Base-by-base conservation (phyloP, 2,888 invertebrate genomes). In the Dasysyrphus albostriatus region DNA sequence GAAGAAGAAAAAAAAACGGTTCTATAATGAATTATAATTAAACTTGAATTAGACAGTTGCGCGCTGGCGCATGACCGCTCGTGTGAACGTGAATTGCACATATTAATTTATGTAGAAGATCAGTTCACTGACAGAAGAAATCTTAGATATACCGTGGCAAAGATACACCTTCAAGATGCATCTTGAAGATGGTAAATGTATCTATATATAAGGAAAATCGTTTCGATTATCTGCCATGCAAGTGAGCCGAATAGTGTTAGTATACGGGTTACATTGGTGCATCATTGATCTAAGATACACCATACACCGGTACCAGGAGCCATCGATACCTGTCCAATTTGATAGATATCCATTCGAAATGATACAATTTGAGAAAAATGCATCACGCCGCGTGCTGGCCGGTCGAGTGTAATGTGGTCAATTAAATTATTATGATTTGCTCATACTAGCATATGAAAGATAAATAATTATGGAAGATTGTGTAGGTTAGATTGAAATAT, bases 11-110 rank as follows among this genome's bases (percentile, higher is more conserved):
- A 61, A 77, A 83, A 81, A 82, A 76, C 82, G 74, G 76, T 88
- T 24, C 24, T 88, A 75, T 88, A 84, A 88, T 88, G 83, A 81
- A 82, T 88, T 88, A 83, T 88, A 88, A 85, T 83, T 88, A 88
- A 88, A 75, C 72, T 74, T 74, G 82, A 88, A 82, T 87, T 83
- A 84, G 88, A 80, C 79, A 67, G 65, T 24, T 56, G 58, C 54
- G 69, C 47, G 12, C 69, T 47, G 72, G 44, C 34, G 67, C 47
- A 49, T 37, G 54, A 51, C 19, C 73, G 74, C 54, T 77, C 80
- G 88, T 84, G 88, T 80, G 88, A 77, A 83, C 80, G 78, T 44
- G 61, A 54, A 82, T 69, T 75, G 74, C 75, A 49, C 47, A 49
- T 67, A 34, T 44, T 63, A 58, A 77, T 24, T 24, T 24, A 24